Base-by-base conservation (phyloP, 2,113 vertebrate genomes). In the Xerus inauris region DNA sequence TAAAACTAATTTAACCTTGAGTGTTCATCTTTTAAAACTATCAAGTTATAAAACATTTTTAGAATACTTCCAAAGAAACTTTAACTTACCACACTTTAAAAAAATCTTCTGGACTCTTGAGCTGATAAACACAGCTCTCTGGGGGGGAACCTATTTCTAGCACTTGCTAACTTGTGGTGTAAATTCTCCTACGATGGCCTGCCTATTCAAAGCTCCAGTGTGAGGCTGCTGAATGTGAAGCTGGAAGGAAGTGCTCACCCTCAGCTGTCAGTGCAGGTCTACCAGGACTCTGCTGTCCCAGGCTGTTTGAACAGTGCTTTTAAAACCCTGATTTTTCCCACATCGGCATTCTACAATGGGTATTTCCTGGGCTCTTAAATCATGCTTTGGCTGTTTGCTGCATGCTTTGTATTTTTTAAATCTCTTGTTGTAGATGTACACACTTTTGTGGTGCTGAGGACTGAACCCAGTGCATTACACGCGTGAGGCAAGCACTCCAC, bases 191-290 rank as follows among this genome's bases (percentile, higher is more conserved):
- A 1, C 11, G 2, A 14, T 8, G 12, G 12, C 22, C n/a, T 16
- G 12, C 22, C n/a, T 16, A 13, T 24, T 24, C 24, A 17, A 17
- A 72, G 35, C 42, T 59, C 10, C 11, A 30, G 19, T 10, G 45
- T 65, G 57, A 71, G 6, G 28, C 38, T 40, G 38, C 64, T 8
- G 17, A 30, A 8, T 38, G 17, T 20, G 11, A 16, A 20, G 6
- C 17, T 40, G 1, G 1, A 28, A 38, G 47, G 51, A 64, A 10
- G 32, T 11, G 17, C 35, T 1, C n/a, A 62, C 26, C 5, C 0
- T 67, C 6, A 2, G 17, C 59, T 42, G 16, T 73, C 8, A 5
- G 38, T 8, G 47, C 6, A 77, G 47, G 17, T 7, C 54, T 28
- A 7, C 14, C 65, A 42, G 38, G 67, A 10, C 67, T 1, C 24